Base-by-base conservation (phyloP, 2,113 vertebrate genomes). In the Brachyhypopomus gauderio region DNA sequence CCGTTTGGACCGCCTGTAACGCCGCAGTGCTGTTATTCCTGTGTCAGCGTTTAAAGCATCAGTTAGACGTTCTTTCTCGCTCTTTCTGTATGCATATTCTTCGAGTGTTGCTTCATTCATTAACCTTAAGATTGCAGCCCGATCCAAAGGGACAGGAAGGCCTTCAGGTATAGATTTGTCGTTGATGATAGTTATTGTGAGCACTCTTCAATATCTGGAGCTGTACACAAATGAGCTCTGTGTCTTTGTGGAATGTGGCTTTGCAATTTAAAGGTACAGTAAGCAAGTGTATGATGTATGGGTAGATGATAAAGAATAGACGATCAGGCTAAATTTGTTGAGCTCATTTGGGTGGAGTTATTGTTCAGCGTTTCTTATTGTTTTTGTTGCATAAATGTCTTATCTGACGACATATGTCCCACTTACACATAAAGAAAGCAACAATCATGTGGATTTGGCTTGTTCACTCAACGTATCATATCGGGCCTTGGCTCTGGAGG, bases 401-500 rank as follows among this genome's bases (percentile, higher is more conserved):
- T 5, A 48, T 48, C 45, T 48, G 6, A 48, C 45, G 6, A 52
- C 45, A 52, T 52, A 3, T 52, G 45, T 52, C 45, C 9, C 12
- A 52, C 45, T 12, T 52, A 11, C 9, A 52, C 2, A 0, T 1
- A 52, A 52, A 52, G 12, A 52, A 52, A 14, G 9, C 9, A 52
- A 14, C 9, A 52, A 14, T 41, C 41, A 52, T 74, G 60, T 69
- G 20, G 34, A 11, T 34, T 56, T 69, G 36, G 69, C 62, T 62
- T 19, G 55, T 72, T 77, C 16, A 16, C 45, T 75, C 22, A 41
- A 17, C 59, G 75, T 81, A 83, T 86, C 60, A 83, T 85, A 81
- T 70, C 58, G 71, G 78, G 60, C 83, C 60, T 69, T 67, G 36
- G 58, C 62, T 59, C 52, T 23, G 52, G 45, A 86, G 75, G 74